Conservation (phyloP, 2,113 vertebrate genomes). For the Hippocampus zosterae region DNA sequence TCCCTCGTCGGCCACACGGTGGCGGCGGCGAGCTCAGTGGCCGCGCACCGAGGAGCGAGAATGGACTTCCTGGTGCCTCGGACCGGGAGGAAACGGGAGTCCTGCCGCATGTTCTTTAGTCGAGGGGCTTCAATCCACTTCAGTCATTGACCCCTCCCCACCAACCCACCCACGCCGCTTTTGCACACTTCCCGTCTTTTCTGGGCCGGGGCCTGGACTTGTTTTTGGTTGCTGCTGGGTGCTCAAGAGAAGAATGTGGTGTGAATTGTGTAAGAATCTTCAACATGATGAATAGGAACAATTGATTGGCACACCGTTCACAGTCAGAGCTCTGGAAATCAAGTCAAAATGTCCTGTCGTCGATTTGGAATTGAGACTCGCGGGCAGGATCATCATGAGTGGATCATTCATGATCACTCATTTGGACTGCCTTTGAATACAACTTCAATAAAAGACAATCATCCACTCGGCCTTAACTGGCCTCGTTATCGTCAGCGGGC, state of each 20-base stretch:
- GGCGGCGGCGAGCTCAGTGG: conserved; percentile 19
- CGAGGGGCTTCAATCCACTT: conserved; percentile 6
- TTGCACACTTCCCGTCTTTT: neutral
- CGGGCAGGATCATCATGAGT: no score
- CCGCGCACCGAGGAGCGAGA: conserved; percentile 27
- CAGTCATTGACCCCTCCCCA: no score
- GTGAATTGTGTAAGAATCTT: neutral
- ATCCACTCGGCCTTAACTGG: neutral
- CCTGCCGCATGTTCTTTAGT: conserved; percentile 32
- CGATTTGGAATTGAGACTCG: no score
- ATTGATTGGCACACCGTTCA: no score
- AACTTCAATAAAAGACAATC: no score
- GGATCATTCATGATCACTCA: no score
- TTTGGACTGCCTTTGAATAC: neutral
- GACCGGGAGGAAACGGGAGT: conserved; percentile 20
- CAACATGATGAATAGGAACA: no score
- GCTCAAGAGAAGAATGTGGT: neutral
- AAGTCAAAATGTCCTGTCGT: no score
- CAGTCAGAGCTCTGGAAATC: no score
- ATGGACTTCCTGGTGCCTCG: conserved; percentile 37
- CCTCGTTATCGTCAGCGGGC: neutral
- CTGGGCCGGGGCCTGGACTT: neutral
- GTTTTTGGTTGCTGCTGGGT: neutral
- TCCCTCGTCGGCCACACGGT: conserved; percentile 19
- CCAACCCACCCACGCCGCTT: neutral